Percentiles rank a stretch among this genome's conserved stretches.
Conservation (phyloP, 2,888 invertebrate genomes). For the Troides helena region DNA sequence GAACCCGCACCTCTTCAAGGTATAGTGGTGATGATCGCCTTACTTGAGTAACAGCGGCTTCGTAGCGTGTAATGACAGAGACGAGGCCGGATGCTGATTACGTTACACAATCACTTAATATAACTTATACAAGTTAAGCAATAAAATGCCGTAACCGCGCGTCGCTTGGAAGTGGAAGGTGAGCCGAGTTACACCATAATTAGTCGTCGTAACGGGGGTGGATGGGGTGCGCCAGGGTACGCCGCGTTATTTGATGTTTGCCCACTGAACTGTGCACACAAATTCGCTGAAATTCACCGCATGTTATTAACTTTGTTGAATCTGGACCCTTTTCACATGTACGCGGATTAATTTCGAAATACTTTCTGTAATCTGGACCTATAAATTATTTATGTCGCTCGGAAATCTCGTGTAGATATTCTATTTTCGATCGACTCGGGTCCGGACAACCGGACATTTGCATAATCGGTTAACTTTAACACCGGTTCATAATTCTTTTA, state of each 20-base stretch:
- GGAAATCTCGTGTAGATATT: no score
- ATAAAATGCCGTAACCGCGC: constrained; percentile 27
- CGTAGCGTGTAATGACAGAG: not conserved
- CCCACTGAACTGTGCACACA: constrained; percentile 34
- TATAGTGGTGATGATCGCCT: no score
- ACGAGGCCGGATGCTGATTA: constrained; percentile 19
- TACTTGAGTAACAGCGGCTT: no score
- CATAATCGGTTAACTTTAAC: no score
- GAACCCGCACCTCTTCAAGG: no score
- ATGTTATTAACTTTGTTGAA: constrained; percentile 40
- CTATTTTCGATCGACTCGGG: no score
- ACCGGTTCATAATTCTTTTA: no score
- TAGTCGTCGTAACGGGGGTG: constrained; percentile 27
- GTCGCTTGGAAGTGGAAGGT: constrained; percentile 26
- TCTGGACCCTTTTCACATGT: constrained; percentile 31
- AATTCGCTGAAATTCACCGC: constrained; percentile 34
- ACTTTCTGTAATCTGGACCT: constrained; percentile 1
- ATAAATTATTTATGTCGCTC: constrained; percentile 9
- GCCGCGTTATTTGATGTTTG: constrained; percentile 41
- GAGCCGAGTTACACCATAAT: constrained; percentile 29
- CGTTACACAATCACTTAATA: constrained; percentile 20
- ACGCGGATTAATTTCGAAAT: constrained; percentile 9
- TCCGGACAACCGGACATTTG: no score
- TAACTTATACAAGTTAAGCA: constrained; percentile 25
- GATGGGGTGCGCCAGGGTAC: not conserved